Evolutionary conservation across 2,113 vertebrate genomes (phyloP).

Genomic region (Sula dactylatra): DNA sequence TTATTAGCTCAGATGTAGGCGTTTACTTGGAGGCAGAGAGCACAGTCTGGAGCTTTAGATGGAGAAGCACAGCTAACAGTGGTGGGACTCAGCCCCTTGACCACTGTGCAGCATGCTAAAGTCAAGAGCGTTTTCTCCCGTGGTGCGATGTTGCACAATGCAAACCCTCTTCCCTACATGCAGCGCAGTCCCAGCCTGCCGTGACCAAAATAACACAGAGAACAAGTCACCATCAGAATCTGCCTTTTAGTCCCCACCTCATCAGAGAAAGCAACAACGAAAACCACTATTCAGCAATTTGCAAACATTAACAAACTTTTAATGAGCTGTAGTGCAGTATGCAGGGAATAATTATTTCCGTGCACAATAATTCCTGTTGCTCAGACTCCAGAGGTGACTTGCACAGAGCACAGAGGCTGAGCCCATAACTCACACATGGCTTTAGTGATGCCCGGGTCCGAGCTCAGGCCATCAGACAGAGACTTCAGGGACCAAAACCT

Average conservation of each 20-base stretch:
- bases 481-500: not conserved
- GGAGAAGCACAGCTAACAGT: not conserved
- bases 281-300: conserved; percentile 43
- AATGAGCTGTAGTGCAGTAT: conserved; percentile 52
- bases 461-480: not conserved
- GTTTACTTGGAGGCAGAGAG: not conserved
- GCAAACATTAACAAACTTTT: conserved; percentile 59
- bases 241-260: not conserved
- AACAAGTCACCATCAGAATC: not conserved
- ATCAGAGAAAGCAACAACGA: not conserved
- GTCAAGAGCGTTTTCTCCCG: accelerated
- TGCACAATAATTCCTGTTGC: conserved; percentile 37
- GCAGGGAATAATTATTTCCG: conserved; percentile 44
- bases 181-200: not conserved
- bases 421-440: not conserved
- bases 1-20: not conserved
- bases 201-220: not conserved
- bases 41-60: not conserved
- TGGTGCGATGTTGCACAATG: not conserved
- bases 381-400: not conserved
- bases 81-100: not conserved
- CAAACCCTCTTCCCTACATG: not conserved
- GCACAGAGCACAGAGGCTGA: not conserved
- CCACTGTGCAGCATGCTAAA: not conserved
- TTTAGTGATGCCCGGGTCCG: not conserved